These are phyloP conservation scores for Fragum fragum DNA, from an alignment of 2,888 invertebrate species.

Conservation along the genomic window DNA sequence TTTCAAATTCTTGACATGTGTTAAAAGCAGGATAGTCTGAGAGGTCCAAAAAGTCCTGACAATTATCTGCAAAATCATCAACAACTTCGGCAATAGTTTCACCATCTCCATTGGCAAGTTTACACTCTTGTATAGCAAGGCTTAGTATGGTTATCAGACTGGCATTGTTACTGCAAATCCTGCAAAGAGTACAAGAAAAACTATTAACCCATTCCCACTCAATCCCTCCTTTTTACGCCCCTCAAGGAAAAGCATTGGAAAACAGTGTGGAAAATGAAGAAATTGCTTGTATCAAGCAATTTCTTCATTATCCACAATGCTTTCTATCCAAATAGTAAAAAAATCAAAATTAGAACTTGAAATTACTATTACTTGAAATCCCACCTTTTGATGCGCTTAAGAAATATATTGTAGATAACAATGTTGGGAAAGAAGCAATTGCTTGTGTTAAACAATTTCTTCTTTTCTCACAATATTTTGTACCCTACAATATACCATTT, in stretches of 20 bases:
- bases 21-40: conserved; percentile 67
- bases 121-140: conserved; percentile 55
- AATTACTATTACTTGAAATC: too few species aligned
- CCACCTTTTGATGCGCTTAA: too few species aligned
- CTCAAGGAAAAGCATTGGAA: too few species aligned
- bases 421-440: not conserved
- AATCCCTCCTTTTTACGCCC: too few species aligned
- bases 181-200: too few species aligned
- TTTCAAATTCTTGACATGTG: conserved; percentile 65
- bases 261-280: too few species aligned
- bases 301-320: too few species aligned
- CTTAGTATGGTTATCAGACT: conserved; percentile 10
- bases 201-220: too few species aligned
- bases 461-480: not conserved
- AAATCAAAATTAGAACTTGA: too few species aligned
- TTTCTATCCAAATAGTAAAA: too few species aligned
- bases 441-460: not conserved
- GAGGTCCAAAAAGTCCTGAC: conserved; percentile 61
- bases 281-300: too few species aligned
- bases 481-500: too few species aligned
- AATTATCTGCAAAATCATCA: conserved; percentile 69
- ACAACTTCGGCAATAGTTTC: conserved; percentile 57
- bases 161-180: conserved; percentile 35
- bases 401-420: not conserved
- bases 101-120: conserved; percentile 39